Conservation (phyloP, 2,888 invertebrate genomes). For the Bursaphelenchus okinawaensis region DNA sequence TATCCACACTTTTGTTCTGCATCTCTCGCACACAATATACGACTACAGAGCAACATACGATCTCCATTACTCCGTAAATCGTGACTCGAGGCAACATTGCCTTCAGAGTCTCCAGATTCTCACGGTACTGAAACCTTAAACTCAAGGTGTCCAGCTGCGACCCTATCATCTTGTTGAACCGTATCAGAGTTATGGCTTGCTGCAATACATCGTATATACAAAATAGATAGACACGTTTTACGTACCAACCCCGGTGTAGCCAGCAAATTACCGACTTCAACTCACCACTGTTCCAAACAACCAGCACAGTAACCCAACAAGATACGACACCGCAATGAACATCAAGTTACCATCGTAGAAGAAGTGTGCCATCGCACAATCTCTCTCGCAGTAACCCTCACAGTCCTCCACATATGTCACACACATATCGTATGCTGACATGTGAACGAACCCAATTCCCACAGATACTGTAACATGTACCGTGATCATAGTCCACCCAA, state of each 20-base stretch:
- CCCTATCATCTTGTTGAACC: background rate
- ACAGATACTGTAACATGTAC: background rate
- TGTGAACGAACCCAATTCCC: background rate
- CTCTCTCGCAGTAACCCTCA: background rate
- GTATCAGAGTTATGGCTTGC: background rate
- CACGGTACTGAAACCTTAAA: background rate
- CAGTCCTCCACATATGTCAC: background rate
- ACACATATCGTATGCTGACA: background rate
- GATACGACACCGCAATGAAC: background rate
- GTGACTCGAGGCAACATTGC: background rate
- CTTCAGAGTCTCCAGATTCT: background rate
- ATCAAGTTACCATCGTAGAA: background rate
- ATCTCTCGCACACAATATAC: background rate
- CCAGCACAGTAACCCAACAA: background rate
- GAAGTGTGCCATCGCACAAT: background rate
- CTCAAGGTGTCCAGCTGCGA: background rate
- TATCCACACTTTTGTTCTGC: background rate
- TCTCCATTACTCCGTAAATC: background rate
- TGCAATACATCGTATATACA: background rate
- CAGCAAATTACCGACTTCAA: background rate
- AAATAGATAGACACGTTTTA: background rate
- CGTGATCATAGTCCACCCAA: background rate
- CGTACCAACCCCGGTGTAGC: background rate
- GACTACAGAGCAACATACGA: background rate
- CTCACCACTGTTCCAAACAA: background rate